phyloP scores from a whole-genome alignment of 2,113 vertebrate species.

The Tragelaphus buxtoni region DNA sequence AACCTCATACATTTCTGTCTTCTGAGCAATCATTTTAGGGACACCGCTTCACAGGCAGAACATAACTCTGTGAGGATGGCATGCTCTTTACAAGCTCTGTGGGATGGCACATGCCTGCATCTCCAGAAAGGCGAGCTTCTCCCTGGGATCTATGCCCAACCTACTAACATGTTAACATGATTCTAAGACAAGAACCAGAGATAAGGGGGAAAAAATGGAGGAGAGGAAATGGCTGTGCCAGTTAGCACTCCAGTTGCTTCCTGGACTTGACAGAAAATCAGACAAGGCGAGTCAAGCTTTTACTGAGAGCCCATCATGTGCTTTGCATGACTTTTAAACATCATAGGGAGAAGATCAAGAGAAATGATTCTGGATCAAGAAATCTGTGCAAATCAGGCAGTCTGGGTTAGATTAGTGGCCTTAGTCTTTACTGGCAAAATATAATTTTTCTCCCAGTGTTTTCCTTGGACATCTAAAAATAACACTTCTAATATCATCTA shows the following conservation, averaged over 20 bases:
- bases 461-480: constrained; percentile 3
- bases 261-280: not conserved
- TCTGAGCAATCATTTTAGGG: not conserved
- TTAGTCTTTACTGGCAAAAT: constrained; percentile 11
- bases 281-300: not conserved
- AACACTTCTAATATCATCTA: not conserved
- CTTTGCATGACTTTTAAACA: constrained; percentile 17
- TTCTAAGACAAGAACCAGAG: not conserved
- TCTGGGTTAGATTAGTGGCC: not conserved
- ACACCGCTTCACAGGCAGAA: not conserved
- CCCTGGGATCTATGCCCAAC: not conserved
- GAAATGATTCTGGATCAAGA: constrained; percentile 17
- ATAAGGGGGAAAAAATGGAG: not conserved
- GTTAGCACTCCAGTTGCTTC: not conserved
- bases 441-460: not conserved
- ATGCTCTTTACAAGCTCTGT: not conserved
- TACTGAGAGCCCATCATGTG: not conserved
- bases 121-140: not conserved
- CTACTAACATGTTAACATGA: not conserved
- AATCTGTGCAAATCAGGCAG: not conserved
- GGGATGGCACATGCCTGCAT: not conserved
- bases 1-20: not conserved
- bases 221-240: not conserved
- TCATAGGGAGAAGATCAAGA: not conserved
- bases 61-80: not conserved